phyloP scores from a whole-genome alignment of 2,113 vertebrate genomes.

The Gambusia holbrooki region DNA sequence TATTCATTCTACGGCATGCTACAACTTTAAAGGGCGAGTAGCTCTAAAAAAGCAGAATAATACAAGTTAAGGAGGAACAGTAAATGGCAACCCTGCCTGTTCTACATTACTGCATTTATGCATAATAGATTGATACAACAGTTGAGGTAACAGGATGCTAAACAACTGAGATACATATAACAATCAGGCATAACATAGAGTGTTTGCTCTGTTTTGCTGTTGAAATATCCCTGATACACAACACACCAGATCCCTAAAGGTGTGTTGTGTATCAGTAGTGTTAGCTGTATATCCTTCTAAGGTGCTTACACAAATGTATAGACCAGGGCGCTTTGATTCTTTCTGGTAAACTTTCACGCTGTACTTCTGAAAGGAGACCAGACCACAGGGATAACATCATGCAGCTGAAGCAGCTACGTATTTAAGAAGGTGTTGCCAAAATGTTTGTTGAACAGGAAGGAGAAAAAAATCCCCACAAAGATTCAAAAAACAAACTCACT shows the following conservation, averaged over 20 bases:
- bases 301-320: background rate
- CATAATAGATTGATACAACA: slow-evolving; percentile 43
- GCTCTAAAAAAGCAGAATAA: slow-evolving; percentile 59
- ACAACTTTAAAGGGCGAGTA: slow-evolving; percentile 70
- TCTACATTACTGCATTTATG: slow-evolving; percentile 25
- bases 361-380: background rate
- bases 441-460: no score
- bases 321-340: background rate
- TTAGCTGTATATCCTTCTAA: background rate
- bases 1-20: slow-evolving; percentile 75
- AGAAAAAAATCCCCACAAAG: no score
- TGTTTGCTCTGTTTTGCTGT: no score
- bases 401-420: background rate
- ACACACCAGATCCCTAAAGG: background rate
- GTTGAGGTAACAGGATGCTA: slow-evolving; percentile 15
- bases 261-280: background rate
- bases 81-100: slow-evolving; percentile 49
- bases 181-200: background rate
- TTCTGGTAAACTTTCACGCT: background rate
- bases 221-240: no score
- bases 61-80: slow-evolving; percentile 33
- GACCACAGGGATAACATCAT: background rate
- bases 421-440: background rate
- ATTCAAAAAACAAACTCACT: background rate
- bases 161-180: background rate